Conservation (phyloP, 2,888 invertebrate species). For the Branchipolynoe longqiensis region DNA sequence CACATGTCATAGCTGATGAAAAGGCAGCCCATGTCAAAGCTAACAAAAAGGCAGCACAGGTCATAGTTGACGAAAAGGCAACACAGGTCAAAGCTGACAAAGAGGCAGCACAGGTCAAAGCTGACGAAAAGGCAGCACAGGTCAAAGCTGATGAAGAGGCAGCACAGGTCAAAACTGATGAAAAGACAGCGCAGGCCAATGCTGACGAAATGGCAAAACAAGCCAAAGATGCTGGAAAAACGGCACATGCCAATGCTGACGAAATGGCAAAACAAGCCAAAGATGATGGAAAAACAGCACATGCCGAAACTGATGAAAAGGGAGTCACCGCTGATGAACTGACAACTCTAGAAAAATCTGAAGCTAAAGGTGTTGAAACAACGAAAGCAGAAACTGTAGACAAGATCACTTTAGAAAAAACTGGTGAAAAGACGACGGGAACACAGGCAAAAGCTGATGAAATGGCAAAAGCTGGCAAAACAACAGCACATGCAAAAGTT, state of each 20-base stretch:
- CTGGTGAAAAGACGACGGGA: conserved; percentile 78
- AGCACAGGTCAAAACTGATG: not conserved
- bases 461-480: not conserved
- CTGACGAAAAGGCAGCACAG: not conserved
- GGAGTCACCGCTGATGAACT: not conserved
- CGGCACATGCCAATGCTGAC: not conserved
- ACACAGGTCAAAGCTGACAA: not conserved
- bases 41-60: not conserved
- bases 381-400: conserved; percentile 81
- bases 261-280: not conserved
- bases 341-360: not conserved
- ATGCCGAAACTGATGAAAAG: not conserved
- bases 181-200: not conserved
- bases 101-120: not conserved
- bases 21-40: too few species aligned
- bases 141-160: not conserved
- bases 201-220: too few species aligned
- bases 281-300: not conserved
- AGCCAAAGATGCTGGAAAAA: too few species aligned
- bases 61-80: not conserved
- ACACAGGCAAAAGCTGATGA: not conserved
- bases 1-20: not conserved
- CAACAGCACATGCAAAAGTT: not conserved
- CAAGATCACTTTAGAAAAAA: not conserved
- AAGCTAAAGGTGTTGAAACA: not conserved